A percentile compares a stretch with the other conserved stretches of the same genome.
Evolutionary conservation across 2,113 vertebrate species (phyloP).

Genomic region (Anoplopoma fimbria): DNA sequence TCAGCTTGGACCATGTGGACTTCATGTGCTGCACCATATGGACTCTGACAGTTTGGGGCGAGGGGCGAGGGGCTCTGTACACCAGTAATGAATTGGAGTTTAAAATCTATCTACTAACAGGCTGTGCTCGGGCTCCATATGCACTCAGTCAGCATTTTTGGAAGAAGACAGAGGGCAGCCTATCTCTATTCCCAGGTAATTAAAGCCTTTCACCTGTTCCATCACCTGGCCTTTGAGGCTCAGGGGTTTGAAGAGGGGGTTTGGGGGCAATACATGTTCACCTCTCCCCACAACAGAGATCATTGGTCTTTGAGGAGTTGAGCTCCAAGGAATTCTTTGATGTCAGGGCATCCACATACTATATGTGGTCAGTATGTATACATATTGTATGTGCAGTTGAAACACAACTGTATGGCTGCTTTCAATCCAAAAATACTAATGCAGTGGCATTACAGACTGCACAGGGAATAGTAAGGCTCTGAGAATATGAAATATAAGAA

Average conservation of each 20-base stretch:
- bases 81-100: slow-evolving; percentile 18
- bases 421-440: not conserved
- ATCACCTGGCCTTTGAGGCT: slow-evolving; percentile 38
- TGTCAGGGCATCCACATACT: not conserved
- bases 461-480: not conserved
- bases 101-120: slow-evolving; percentile 28
- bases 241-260: slow-evolving; percentile 22
- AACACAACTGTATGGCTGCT: not conserved
- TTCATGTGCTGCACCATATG: slow-evolving; percentile 14
- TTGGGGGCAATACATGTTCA: not conserved
- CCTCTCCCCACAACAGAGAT: not conserved
- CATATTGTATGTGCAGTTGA: not conserved
- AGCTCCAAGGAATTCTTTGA: not conserved
- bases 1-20: not conserved
- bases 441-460: not conserved
- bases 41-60: slow-evolving; percentile 21
- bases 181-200: slow-evolving; percentile 49
- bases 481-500: not conserved
- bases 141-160: slow-evolving; percentile 52
- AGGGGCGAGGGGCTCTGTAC: not conserved
- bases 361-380: not conserved
- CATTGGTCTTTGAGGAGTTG: not conserved
- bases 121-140: slow-evolving; percentile 24
- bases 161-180: slow-evolving; percentile 39
- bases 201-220: slow-evolving; percentile 49